Percentiles rank a stretch among this genome's conserved stretches.
Conservation (phyloP, 2,888 invertebrate genomes). For the Caradrina kadenii region DNA sequence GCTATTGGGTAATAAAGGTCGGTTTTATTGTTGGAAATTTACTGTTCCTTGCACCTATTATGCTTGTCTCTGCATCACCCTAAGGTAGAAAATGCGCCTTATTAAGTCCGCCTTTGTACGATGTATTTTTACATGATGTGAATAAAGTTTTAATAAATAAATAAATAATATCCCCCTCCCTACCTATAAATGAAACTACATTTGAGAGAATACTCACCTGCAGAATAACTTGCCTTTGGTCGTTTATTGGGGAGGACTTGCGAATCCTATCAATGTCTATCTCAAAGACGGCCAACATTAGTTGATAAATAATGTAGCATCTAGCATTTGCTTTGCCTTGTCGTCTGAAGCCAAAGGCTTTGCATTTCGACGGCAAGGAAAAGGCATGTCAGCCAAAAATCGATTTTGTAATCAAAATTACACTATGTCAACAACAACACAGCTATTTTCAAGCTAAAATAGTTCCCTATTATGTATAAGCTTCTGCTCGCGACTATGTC, state of each 20-base stretch:
- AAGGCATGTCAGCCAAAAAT: not conserved
- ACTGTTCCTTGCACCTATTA: too few relatives aligned
- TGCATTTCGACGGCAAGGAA: constrained; percentile 15
- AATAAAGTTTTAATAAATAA: too few relatives aligned
- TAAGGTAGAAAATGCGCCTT: too few relatives aligned
- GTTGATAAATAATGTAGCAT: constrained; percentile 23
- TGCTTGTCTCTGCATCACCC: too few relatives aligned
- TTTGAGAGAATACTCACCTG: not conserved
- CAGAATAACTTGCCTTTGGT: not conserved
- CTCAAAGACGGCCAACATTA: not conserved
- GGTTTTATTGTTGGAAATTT: too few relatives aligned
- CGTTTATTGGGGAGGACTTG: not conserved
- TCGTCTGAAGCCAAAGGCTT: too few relatives aligned
- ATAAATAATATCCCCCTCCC: too few relatives aligned
- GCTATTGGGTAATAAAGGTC: too few relatives aligned
- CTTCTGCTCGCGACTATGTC: too few relatives aligned
- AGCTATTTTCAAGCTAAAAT: not conserved
- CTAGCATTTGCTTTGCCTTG: constrained; percentile 2
- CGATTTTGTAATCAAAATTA: not conserved
- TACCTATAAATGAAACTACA: not conserved
- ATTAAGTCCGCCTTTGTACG: too few relatives aligned
- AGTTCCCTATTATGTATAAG: not conserved
- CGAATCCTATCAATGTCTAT: constrained; percentile 13
- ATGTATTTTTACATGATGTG: too few relatives aligned
- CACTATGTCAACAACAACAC: not conserved